Evolutionary conservation across 2,888 invertebrate species (phyloP), one percentile per base, ranked within the genome.

Genomic region (Agrenia bidenticulata): DNA sequence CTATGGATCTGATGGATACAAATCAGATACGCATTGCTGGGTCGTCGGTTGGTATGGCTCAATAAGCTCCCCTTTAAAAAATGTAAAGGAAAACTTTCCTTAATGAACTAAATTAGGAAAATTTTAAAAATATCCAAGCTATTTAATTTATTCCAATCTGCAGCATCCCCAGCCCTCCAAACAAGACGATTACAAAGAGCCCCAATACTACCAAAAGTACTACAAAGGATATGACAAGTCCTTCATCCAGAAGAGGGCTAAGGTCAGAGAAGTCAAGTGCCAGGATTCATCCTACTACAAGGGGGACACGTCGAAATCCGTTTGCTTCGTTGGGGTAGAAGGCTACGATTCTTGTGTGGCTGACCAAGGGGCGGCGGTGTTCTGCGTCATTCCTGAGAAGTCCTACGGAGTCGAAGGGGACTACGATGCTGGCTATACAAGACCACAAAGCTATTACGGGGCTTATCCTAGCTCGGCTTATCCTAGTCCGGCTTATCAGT

Each of bases 321-420:
- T 71, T 32, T 69, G 73, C 59, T 71, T 70, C 45, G 67, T 73
- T 39, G 74, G 74, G 53, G 70, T 74, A 15, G 59, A 74, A 21
- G 74, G 72, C 21, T 65, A 65, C 62, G 74, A 74, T 49, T 69
- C 74, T n/a, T 74, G 74, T 57, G 74, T 74, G 21, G 74, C 73
- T 11, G 74, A 74, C 39, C 63, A 67, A 53, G 74, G 74, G 11
- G 67, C 74, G 17, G 72, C 69, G 7, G 63, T 74, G 37, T 66
- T 71, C 56, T 74, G 74, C 42, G 19, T 69, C 2, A 62, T 74
- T 27, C 51, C 50, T 26, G 74, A 74, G 24, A 32, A 32, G 11
- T 32, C 32, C 11, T 32, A 32, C 32, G 32, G 32, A 11, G 32
- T 4, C 32, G 27, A 69, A 1, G 53, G 56, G 23, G 23, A 24